Evolutionary conservation across 2,113 vertebrate genomes (phyloP), one percentile per base, ranked within the genome.

Genomic region (Cryptoleucopteryx plumbea): DNA sequence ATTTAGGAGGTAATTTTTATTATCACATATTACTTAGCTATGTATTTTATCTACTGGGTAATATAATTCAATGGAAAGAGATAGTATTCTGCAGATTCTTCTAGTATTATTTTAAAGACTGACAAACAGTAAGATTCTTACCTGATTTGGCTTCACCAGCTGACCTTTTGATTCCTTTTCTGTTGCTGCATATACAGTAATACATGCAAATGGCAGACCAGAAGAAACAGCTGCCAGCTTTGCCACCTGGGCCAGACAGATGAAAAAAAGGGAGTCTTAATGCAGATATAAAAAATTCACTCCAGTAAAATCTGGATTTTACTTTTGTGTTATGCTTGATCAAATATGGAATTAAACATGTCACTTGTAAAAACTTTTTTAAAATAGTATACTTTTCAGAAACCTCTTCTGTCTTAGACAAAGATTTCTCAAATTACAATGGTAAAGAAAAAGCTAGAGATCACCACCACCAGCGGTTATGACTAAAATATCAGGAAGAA

Each of bases 141-240:
- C 99, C 98, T 98, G 97, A 40, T 98, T 96, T 71, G 98, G 97
- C 47, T 97, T 98, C 70, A 98, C 16, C 88, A 94, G 71, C 86
- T 89, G 92, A 95, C 93, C 48, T 98, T 96, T 77, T 22, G 56
- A 20, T 94, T 97, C 68, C 43, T 96, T 95, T 86, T 98, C 98
- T 53, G 94, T 93, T 62, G 97, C 97, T 3, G 97, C 97, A 83
- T 98, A 92, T 15, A 99, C 97, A 77, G 97, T 98, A 79, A 98
- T 20, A 91, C 98, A 99, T 21, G 98, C 96, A 43, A 98, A 96
- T 3, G 98, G 98, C 95, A 99, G 96, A 71, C 98, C 96, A 36
- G 97, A 92, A 42, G 98, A 98, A 90, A 98, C 56, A 58, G 98
- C 98, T 93, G 98, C 98, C 96, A 99, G 87, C 92, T 97, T 98